Conservation (phyloP, 2,888 invertebrate species). For the Andrena trimmerana region DNA sequence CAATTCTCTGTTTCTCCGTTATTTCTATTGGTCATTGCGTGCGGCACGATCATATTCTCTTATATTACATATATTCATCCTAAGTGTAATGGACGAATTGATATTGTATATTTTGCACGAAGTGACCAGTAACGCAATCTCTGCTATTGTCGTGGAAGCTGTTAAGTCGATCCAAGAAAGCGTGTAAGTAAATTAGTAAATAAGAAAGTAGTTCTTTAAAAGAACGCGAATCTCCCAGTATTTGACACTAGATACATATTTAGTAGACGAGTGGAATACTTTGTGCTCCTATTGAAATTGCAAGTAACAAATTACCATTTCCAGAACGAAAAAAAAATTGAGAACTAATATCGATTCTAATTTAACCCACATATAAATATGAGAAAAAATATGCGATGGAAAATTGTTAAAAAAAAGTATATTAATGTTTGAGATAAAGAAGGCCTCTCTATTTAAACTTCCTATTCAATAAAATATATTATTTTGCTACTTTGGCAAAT, state of each 20-base stretch:
- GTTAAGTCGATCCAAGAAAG: background rate
- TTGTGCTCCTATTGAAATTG: too few relatives aligned
- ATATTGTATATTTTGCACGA: slow-evolving; percentile 3
- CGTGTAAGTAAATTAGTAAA: slow-evolving; percentile 18
- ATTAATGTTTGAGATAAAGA: background rate
- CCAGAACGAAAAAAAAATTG: too few relatives aligned
- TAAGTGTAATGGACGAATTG: slow-evolving; percentile 23
- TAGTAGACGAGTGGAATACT: too few relatives aligned
- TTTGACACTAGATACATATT: too few relatives aligned
- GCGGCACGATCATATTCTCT: background rate
- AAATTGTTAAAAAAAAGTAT: background rate
- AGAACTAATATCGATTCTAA: too few relatives aligned
- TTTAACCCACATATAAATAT: too few relatives aligned
- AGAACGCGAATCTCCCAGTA: too few relatives aligned
- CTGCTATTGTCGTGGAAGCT: background rate
- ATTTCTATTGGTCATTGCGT: background rate
- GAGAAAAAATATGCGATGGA: background rate
- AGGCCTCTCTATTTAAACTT: background rate
- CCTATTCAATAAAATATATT: background rate
- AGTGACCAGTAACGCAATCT: background rate
- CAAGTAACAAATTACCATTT: too few relatives aligned
- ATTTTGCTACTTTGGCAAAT: background rate
- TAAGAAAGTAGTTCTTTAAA: too few relatives aligned
- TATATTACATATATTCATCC: background rate
- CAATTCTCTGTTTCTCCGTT: background rate